Evolutionary conservation across 2,113 vertebrate genomes (phyloP).

Genomic region (Coryphaenoides rupestris): DNA sequence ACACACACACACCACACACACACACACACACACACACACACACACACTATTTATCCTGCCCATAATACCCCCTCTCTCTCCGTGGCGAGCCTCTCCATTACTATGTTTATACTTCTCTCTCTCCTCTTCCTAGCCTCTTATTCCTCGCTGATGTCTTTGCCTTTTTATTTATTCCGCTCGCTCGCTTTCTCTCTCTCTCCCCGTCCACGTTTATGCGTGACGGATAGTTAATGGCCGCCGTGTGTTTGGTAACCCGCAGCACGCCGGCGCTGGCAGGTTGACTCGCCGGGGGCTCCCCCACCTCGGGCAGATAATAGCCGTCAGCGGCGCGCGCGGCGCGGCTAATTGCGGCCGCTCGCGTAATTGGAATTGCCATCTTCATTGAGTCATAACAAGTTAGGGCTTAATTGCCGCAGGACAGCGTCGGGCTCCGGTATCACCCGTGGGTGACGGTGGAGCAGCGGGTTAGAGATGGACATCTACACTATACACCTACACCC

Average conservation of each 20-base stretch:
- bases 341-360: conserved; percentile 48
- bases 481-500: conserved; percentile 19
- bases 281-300: conserved; percentile 15
- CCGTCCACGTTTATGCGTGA: too few species aligned
- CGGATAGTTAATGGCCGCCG: conserved; percentile 27
- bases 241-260: conserved; percentile 25
- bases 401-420: conserved; percentile 38
- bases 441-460: conserved; percentile 7
- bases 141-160: too few species aligned
- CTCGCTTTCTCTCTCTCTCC: not conserved
- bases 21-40: too few species aligned
- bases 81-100: not conserved
- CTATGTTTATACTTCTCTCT: not conserved
- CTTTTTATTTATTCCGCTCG: not conserved
- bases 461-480: conserved; percentile 24
- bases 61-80: not conserved
- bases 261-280: conserved; percentile 28
- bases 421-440: conserved; percentile 26
- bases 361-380: conserved; percentile 53
- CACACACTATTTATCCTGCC: too few species aligned
- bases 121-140: not conserved
- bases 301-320: conserved; percentile 25
- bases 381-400: conserved; percentile 49
- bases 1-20: too few species aligned
- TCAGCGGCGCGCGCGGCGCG: conserved; percentile 34